phyloP scores from a whole-genome alignment of 1,140 invertebrate species.

The Acromyrmex charruanus region DNA sequence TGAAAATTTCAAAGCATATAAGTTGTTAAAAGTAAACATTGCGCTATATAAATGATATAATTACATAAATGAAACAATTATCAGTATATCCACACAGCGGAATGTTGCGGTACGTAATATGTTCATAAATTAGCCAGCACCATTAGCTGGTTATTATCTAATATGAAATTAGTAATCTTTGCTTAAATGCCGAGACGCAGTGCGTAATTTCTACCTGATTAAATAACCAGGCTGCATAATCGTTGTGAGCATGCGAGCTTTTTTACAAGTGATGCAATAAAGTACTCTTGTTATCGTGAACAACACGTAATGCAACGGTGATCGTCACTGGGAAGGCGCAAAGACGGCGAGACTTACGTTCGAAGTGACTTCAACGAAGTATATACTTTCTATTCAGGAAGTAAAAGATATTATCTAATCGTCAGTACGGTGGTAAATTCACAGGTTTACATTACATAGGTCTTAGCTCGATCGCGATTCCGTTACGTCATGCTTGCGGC shows the following conservation, averaged over 20 bases:
- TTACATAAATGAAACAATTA: constrained; percentile 12
- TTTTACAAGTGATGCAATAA: constrained; percentile 5
- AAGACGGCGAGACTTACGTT: not conserved
- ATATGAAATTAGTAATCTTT: constrained; percentile 19
- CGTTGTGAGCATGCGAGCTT: constrained; percentile 17
- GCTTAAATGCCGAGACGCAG: constrained; percentile 8
- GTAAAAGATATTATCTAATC: constrained; percentile 84
- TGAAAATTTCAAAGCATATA: not conserved
- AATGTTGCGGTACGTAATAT: constrained; percentile 6
- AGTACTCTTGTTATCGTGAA: constrained; percentile 30
- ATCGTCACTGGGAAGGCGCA: not conserved
- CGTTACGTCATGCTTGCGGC: constrained; percentile 68
- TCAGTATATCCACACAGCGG: not conserved
- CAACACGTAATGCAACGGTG: constrained; percentile 5
- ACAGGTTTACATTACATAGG: not conserved
- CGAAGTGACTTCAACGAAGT: not conserved
- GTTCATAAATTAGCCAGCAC: not conserved
- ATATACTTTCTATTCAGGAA: constrained; percentile 83
- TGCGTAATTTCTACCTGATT: constrained; percentile 31
- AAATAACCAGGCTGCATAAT: constrained; percentile 33
- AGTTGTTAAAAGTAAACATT: not conserved
- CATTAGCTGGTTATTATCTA: constrained; percentile 27
- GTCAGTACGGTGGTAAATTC: constrained; percentile 43
- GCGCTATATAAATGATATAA: not conserved
- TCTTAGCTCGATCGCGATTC: constrained; percentile 33